phyloP scores from a whole-genome alignment of 2,797 vertebrate species.

The Myiotriccus ornatus region DNA sequence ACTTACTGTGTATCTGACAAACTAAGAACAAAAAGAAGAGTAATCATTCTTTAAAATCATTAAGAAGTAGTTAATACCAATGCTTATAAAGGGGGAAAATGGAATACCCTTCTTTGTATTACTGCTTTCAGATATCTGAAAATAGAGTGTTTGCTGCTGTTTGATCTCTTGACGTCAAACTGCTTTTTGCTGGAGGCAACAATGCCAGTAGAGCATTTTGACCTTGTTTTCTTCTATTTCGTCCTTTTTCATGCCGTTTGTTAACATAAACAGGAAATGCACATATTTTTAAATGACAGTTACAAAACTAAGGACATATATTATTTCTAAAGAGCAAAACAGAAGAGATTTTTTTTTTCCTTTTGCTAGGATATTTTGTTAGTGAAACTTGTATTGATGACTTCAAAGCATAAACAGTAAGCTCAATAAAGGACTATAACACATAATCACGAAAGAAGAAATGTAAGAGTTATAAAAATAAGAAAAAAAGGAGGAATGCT shows the following conservation, averaged over 20 bases:
- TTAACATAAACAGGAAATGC: slow-evolving; percentile 32
- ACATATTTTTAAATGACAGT: slow-evolving; percentile 24
- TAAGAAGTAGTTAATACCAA: not conserved
- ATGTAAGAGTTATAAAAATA: not conserved
- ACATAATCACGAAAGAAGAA: not conserved
- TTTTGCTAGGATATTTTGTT: not conserved
- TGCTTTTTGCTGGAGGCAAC: slow-evolving; percentile 64
- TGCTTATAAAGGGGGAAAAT: not conserved
- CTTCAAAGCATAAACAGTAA: not conserved
- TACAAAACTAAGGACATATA: not conserved
- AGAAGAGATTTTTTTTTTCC: not conserved
- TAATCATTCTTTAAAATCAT: not conserved
- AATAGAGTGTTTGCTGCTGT: slow-evolving; percentile 27
- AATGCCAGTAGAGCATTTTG: not conserved
- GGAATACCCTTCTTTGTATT: not conserved
- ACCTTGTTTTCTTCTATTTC: slow-evolving; percentile 41
- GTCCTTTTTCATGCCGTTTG: slow-evolving; percentile 60
- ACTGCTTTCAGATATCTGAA: slow-evolving; percentile 14
- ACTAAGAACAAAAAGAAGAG: not conserved
- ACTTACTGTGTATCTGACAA: not conserved
- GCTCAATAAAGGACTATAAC: not conserved
- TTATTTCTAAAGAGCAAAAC: not conserved
- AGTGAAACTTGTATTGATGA: not conserved
- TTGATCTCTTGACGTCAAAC: slow-evolving; percentile 52
- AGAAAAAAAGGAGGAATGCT: not conserved